Percentiles rank a stretch among this genome's conserved stretches.
phyloP scores from a whole-genome alignment of 2,888 invertebrate genomes.

The Polietes domitor region DNA sequence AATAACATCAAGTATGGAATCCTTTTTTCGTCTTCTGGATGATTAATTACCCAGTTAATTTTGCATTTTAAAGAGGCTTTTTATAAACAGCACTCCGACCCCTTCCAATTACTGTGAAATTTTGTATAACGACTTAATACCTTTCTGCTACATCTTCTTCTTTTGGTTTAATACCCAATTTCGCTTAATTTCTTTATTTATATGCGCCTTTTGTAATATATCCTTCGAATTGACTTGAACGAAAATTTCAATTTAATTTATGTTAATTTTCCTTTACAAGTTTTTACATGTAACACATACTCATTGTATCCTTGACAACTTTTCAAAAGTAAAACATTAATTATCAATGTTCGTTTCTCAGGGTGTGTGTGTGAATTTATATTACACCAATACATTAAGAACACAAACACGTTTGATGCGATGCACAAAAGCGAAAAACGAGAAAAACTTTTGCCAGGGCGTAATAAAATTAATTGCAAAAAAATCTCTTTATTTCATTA shows the following conservation, averaged over 20 bases:
- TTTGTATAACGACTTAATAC: background rate
- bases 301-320: no score
- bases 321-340: background rate
- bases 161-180: background rate
- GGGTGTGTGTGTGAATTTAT: background rate
- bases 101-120: no score
- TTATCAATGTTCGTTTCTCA: background rate
- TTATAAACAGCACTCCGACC: no score
- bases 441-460: background rate
- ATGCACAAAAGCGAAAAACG: background rate
- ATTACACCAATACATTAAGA: background rate
- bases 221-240: background rate
- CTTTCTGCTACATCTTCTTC: background rate
- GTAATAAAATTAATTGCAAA: slow-evolving; percentile 16
- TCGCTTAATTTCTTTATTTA: background rate
- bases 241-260: background rate
- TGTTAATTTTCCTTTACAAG: background rate
- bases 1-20: no score
- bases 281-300: no score
- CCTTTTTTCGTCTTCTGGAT: no score
- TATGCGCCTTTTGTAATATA: background rate
- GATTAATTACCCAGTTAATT: no score
- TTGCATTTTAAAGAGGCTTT: no score
- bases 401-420: background rate
- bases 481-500: slow-evolving; percentile 33